phyloP scores from a whole-genome alignment of 2,888 invertebrate genomes.

The Urechis unicinctus region DNA sequence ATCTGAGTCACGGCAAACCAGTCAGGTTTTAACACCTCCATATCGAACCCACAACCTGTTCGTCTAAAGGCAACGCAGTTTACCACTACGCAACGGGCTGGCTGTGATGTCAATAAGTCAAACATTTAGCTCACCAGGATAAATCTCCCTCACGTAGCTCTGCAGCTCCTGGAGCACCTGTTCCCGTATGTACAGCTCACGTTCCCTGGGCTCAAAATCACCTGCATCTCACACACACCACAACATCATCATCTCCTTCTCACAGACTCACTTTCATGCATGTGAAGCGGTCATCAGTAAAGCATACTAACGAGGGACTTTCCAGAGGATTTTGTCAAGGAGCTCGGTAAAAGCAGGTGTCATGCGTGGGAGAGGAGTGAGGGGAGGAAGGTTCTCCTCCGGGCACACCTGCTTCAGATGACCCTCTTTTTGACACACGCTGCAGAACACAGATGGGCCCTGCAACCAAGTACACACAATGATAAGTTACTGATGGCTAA shows the following conservation, averaged over 20 bases:
- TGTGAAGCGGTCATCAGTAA: constrained; percentile 7
- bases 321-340: constrained; percentile 41
- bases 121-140: constrained; percentile 19
- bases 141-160: constrained; percentile 34
- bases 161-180: constrained; percentile 43
- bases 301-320: constrained; percentile 39
- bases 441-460: constrained; percentile 50
- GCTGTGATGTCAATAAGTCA: not conserved
- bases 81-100: too few relatives aligned
- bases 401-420: constrained; percentile 54
- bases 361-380: constrained; percentile 47
- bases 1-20: too few relatives aligned
- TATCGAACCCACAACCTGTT: too few relatives aligned
- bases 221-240: too few relatives aligned
- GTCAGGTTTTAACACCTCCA: too few relatives aligned
- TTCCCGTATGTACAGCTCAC: constrained; percentile 26
- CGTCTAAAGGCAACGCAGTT: too few relatives aligned
- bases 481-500: not conserved
- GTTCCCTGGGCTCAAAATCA: constrained; percentile 30
- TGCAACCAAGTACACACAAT: constrained; percentile 11
- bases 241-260: too few relatives aligned
- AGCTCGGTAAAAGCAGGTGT: constrained; percentile 32
- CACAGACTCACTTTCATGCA: too few relatives aligned
- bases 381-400: constrained; percentile 52
- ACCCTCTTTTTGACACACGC: constrained; percentile 53